phyloP scores from a whole-genome alignment of 2,888 invertebrate species.

The Prosapia bicincta region DNA sequence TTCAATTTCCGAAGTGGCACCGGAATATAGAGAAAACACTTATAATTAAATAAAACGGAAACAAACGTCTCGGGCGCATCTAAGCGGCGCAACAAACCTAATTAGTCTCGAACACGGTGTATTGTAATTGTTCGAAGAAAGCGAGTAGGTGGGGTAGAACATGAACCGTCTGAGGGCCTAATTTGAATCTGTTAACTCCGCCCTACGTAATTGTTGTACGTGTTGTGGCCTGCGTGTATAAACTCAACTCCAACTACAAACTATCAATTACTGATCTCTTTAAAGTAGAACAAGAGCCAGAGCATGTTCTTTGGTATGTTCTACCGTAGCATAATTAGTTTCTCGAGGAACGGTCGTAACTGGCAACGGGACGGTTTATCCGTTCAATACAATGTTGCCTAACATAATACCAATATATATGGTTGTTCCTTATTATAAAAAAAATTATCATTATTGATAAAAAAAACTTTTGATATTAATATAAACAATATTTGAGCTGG shows the following conservation, averaged over 20 bases:
- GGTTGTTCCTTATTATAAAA: too few relatives aligned
- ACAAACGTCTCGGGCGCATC: neutral
- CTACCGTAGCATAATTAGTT: neutral
- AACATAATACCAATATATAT: too few relatives aligned
- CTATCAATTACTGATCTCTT: neutral
- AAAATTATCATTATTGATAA: too few relatives aligned
- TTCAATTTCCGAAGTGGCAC: neutral
- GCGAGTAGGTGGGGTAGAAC: neutral
- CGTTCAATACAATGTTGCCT: too few relatives aligned
- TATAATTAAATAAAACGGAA: neutral
- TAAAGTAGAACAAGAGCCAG: neutral
- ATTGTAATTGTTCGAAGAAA: neutral
- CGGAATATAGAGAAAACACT: neutral
- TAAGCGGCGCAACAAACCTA: neutral
- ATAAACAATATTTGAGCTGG: too few relatives aligned
- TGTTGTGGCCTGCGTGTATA: neutral
- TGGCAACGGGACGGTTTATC: too few relatives aligned
- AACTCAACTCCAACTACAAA: neutral
- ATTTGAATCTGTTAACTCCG: constrained; percentile 2
- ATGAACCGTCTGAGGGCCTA: neutral
- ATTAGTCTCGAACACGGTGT: neutral
- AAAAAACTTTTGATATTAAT: too few relatives aligned
- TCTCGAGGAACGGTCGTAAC: too few relatives aligned
- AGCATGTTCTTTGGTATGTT: neutral
- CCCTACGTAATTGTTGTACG: neutral